Evolutionary conservation across 2,113 vertebrate species (phyloP), one percentile per base, ranked within the genome.

Genomic region (Crotalus helleri): DNA sequence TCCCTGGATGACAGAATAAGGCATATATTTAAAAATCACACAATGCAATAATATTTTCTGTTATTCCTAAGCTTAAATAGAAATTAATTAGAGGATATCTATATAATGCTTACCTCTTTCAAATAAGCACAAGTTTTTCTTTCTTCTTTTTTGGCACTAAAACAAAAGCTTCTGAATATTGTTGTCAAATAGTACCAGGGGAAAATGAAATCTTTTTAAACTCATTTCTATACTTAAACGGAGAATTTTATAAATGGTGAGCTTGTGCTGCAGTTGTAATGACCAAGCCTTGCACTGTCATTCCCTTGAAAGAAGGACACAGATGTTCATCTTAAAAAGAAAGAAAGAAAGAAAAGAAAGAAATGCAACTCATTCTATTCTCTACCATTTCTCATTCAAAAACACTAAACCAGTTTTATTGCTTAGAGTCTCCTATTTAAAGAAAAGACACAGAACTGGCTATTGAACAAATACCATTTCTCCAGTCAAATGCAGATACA

Each of bases 41-140:
- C 5, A 94, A 23, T 4, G 3, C 0, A 74, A 2, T 64, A 58
- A 91, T 81, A 94, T 93, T 93, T 95, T 85, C 93, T 94, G 88
- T 88, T 93, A 92, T 89, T 13, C 3, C 88, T 19, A 90, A 74
- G 1, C 8, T 93, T 95, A 95, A 93, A 59, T 87, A 91, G 90
- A 17, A 93, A 57, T 85, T 93, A 1, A n/a, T 95, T 94, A 92
- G 39, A 95, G 51, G 54, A 85, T 95, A 58, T 90, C 39, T 93
- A 8, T 81, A 23, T 94, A 0, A 0, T 64, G 2, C 85, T 0
- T 13, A 3, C 74, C 29, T 55, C 8, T n/a, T 81, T 92, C 87
- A 74, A 74, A 74, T 21, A 88, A 9, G n/a, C 51, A 81, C 91
- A 90, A 81, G 15, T 39, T 81, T 81, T 81, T 17, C 33, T 33